Evolutionary conservation across 2,797 vertebrate genomes (phyloP), one percentile per base, ranked within the genome.

Genomic region (Helicolenus hilgendorfi): DNA sequence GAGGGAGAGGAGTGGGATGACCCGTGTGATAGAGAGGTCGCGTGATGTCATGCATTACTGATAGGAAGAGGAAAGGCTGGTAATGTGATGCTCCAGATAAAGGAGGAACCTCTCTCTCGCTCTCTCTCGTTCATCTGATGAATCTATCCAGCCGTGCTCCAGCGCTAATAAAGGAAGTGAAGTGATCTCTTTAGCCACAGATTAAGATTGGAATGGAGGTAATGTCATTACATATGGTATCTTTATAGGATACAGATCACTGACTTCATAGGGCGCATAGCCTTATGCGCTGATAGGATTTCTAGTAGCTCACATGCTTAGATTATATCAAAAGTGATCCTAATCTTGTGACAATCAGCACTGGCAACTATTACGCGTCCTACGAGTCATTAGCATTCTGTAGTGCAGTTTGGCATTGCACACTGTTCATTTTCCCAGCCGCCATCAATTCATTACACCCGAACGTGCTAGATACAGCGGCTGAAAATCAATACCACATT

Each of bases 21-120:
- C 88, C 88, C 14, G 4, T 67, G 75, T 86, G 91, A 92, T 82
- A 76, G 81, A 62, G 77, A 74, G 86, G 88, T 81, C 83, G 69
- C 1, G 1, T 92, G 79, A 84, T 88, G 92, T 81, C 82, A 86
- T 91, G 80, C 91, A 81, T 93, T 77, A 87, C 87, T 89, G 82
- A 92, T 90, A 71, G 87, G 70, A 87, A 49, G 83, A 88, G 80
- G 84, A 85, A 79, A 76, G 82, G 35, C 78, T 71, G 87, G 79
- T 89, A 92, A 92, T 94, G 86, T 83, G 83, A 89, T 87, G 72
- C 49, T 62, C 22, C 65, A 79, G 88, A 93, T 89, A 87, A 83
- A 75, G 72, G 68, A 81, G 84, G 89, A 79, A 81, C 71, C 58
- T 64, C 41, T 67, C 29, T 75, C 11, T 2, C 33, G 31, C 29